Evolutionary conservation across 2,888 invertebrate genomes (phyloP).

Genomic region (Tanypteryx hageni): DNA sequence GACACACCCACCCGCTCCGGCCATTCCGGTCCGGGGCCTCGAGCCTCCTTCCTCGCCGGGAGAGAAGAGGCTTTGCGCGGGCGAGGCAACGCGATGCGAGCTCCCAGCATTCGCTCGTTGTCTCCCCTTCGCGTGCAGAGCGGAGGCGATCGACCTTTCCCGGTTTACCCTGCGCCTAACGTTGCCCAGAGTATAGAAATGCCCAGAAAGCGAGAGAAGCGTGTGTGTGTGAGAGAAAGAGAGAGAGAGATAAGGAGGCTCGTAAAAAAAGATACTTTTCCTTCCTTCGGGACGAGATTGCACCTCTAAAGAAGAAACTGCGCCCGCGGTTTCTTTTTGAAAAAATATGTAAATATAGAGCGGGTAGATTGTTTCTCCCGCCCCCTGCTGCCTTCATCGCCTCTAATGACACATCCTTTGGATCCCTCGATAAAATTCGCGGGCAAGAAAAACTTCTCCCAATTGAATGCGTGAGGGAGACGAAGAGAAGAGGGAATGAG

Average conservation of each 20-base stretch:
- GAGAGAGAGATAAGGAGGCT: background rate
- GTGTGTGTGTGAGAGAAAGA: too few relatives aligned
- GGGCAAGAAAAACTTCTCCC: background rate
- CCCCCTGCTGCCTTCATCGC: background rate
- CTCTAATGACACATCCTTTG: background rate
- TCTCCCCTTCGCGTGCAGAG: background rate
- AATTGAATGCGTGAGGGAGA: background rate
- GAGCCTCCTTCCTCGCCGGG: background rate
- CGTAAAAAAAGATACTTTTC: background rate
- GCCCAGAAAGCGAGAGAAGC: background rate
- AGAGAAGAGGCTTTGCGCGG: background rate
- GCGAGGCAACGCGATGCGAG: background rate
- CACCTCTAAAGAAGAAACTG: background rate
- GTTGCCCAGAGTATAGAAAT: background rate
- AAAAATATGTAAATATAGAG: too few relatives aligned
- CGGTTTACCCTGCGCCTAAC: background rate
- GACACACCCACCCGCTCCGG: background rate
- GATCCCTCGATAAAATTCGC: background rate
- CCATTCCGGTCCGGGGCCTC: background rate
- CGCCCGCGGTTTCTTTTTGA: background rate
- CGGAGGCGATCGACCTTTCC: background rate
- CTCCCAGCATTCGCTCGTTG: background rate
- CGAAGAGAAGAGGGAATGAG: background rate
- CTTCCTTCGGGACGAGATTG: background rate
- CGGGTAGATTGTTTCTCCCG: too few relatives aligned